Conservation (phyloP, 2,888 invertebrate genomes). For the Hylaea fasciaria region DNA sequence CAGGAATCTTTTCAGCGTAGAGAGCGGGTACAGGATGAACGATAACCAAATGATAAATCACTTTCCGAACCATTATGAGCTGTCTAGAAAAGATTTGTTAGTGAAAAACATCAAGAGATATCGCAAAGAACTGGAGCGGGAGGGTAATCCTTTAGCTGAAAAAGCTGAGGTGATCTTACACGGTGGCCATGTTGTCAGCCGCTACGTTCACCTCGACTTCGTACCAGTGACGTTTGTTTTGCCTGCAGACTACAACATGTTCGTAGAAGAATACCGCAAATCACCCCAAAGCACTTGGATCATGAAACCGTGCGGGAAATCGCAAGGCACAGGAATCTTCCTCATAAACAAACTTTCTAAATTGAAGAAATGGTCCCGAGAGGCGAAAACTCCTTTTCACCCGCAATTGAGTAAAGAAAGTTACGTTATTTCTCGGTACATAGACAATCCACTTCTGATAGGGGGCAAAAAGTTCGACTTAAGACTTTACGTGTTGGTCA, state of each 20-base stretch:
- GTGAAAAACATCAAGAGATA: constrained; percentile 98
- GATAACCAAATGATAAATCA: constrained; percentile 98
- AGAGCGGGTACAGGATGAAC: constrained; percentile 77
- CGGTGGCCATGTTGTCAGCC: constrained; percentile 87
- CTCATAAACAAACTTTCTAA: constrained; percentile 97
- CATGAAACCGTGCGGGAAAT: constrained; percentile 98
- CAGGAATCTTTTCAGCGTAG: constrained; percentile 90
- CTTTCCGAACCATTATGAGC: constrained; percentile 97
- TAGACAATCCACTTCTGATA: constrained; percentile 96
- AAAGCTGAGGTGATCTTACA: constrained; percentile 82
- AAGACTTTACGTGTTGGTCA: constrained; percentile 95
- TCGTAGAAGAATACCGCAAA: constrained; percentile 97
- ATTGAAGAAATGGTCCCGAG: constrained; percentile 95
- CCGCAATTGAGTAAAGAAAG: constrained; percentile 93
- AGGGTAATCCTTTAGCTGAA: constrained; percentile 94
- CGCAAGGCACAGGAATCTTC: constrained; percentile 97
- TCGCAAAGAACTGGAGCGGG: constrained; percentile 95
- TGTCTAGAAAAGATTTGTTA: constrained; percentile 97
- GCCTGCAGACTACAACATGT: constrained; percentile 98
- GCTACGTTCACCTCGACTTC: constrained; percentile 93
- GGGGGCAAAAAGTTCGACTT: constrained; percentile 98
- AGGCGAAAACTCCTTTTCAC: constrained; percentile 93
- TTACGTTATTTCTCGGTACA: constrained; percentile 98
- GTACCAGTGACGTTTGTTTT: constrained; percentile 97
- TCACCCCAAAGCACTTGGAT: constrained; percentile 98